Evolutionary conservation across 2,888 invertebrate species (phyloP).

Genomic region (Xestobium rufovillosum): DNA sequence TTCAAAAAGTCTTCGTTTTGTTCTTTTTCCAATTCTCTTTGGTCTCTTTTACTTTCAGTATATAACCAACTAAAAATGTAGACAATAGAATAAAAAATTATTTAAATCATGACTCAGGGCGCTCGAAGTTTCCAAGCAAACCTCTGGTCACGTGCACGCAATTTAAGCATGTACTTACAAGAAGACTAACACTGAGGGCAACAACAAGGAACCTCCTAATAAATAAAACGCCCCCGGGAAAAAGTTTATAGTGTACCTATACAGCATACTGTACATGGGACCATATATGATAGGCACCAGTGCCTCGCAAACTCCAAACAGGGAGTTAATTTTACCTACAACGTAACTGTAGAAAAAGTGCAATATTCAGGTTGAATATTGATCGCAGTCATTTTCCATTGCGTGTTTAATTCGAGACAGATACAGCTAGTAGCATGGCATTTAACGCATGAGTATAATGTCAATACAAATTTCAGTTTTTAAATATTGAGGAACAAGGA

Average conservation of each 20-base stretch:
- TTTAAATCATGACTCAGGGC: background rate
- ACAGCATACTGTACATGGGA: conserved; percentile 35
- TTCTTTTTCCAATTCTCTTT: conserved; percentile 35
- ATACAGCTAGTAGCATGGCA: too few relatives aligned
- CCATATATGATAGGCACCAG: conserved; percentile 35
- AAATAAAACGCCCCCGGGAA: conserved; percentile 35
- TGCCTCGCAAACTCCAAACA: conserved; percentile 36
- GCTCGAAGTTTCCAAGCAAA: too few relatives aligned
- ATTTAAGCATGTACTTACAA: conserved; percentile 31
- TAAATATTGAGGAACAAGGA: too few relatives aligned
- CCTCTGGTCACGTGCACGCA: background rate
- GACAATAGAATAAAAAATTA: conserved; percentile 14
- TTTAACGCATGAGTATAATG: too few relatives aligned
- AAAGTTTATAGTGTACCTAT: conserved; percentile 31
- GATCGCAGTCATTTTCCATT: background rate
- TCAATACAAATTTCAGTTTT: too few relatives aligned
- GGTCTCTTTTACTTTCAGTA: conserved; percentile 37
- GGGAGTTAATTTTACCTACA: conserved; percentile 45
- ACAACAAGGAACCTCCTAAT: conserved; percentile 29
- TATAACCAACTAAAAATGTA: conserved; percentile 42
- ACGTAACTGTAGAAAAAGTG: conserved; percentile 6
- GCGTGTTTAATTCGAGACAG: conserved; percentile 1
- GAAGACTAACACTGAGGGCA: conserved; percentile 32
- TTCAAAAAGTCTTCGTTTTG: background rate
- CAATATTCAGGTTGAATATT: background rate